phyloP scores from a whole-genome alignment of 1,140 invertebrate species.

The Mactra quadrangularis region DNA sequence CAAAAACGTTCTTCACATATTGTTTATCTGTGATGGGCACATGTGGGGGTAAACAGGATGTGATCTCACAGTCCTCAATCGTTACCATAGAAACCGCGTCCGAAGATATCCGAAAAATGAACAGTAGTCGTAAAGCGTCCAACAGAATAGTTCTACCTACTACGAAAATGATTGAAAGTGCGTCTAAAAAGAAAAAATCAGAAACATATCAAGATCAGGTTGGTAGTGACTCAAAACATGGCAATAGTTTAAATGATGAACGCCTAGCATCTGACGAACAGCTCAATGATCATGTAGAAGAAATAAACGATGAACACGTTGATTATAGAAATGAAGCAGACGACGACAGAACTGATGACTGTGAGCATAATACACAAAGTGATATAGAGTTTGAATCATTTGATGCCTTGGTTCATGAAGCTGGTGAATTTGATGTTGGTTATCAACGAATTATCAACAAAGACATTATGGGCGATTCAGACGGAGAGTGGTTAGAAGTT shows the following conservation, averaged over 20 bases:
- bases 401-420: too few relatives aligned
- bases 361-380: neutral
- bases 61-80: constrained; percentile 42
- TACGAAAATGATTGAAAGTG: neutral
- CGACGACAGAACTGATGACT: neutral
- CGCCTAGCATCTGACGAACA: neutral
- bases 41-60: constrained; percentile 52
- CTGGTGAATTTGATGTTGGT: too few relatives aligned
- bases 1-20: too few relatives aligned
- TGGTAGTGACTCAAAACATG: neutral
- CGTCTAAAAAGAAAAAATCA: neutral
- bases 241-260: too few relatives aligned
- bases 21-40: constrained; percentile 35
- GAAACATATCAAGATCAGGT: neutral
- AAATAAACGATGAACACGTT: too few relatives aligned
- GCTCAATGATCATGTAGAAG: too few relatives aligned
- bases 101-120: neutral
- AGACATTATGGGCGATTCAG: neutral
- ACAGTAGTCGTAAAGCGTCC: neutral
- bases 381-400: neutral
- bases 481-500: constrained; percentile 30
- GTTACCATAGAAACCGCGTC: constrained; percentile 28
- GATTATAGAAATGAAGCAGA: neutral
- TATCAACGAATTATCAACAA: constrained; percentile 4
- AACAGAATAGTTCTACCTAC: neutral